A percentile compares a stretch with the other conserved stretches of the same genome.
Conservation (phyloP, 2,888 invertebrate species). For the Tipula helvola region DNA sequence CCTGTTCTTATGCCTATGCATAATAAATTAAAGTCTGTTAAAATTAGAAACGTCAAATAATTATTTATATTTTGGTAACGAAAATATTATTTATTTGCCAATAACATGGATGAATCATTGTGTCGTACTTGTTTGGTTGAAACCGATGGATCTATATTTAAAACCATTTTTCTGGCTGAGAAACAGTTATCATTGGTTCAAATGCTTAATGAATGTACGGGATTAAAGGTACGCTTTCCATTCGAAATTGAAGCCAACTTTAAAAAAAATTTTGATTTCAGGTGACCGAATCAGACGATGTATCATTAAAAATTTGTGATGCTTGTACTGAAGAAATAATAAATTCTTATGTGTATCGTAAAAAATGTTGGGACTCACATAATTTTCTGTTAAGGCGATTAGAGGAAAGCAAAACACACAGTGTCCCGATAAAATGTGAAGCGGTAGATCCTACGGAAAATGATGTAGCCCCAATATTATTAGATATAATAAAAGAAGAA, state of each 20-base stretch:
- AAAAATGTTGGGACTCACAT: conserved; percentile 4
- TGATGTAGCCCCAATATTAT: too few relatives aligned
- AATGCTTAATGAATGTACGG: not conserved
- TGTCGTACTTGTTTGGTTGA: not conserved
- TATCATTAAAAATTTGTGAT: not conserved
- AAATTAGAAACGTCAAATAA: too few relatives aligned
- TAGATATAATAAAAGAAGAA: too few relatives aligned
- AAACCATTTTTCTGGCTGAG: not conserved
- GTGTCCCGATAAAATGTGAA: not conserved
- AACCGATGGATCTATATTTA: not conserved
- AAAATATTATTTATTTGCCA: too few relatives aligned
- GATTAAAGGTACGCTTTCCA: not conserved
- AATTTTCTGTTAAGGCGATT: not conserved
- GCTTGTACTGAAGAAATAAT: not conserved
- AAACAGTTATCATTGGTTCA: not conserved
- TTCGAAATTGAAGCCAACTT: not conserved
- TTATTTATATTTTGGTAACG: too few relatives aligned
- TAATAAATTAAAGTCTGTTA: too few relatives aligned
- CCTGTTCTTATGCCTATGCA: too few relatives aligned
- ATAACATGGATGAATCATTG: not conserved
- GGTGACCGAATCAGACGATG: not conserved
- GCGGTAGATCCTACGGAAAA: not conserved
- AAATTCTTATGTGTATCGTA: not conserved
- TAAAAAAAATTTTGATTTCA: not conserved
- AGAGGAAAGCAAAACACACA: not conserved